phyloP scores from a whole-genome alignment of 2,797 vertebrate species.

The Rhynchonycteris naso region DNA sequence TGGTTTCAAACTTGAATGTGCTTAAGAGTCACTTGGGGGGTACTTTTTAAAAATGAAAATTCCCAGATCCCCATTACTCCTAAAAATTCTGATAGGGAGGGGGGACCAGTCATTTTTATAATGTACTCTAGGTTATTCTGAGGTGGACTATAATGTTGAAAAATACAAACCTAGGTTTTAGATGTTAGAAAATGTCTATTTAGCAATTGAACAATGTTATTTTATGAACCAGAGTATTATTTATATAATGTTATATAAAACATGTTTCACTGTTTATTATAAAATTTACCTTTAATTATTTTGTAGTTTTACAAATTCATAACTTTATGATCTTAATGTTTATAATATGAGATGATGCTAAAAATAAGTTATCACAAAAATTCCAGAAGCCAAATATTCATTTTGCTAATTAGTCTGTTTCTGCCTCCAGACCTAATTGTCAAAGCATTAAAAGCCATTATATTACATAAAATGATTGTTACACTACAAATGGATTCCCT shows the following conservation, averaged over 20 bases:
- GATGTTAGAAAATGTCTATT: slow-evolving; percentile 32
- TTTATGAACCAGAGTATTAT: slow-evolving; percentile 39
- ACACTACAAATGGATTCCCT: neutral
- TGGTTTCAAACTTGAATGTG: slow-evolving; percentile 30
- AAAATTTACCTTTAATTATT: slow-evolving; percentile 40
- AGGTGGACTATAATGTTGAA: neutral
- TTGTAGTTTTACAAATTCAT: slow-evolving; percentile 36
- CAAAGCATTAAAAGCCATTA: slow-evolving; percentile 50
- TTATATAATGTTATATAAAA: slow-evolving; percentile 40
- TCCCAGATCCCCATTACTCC: neutral
- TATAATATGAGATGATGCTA: neutral
- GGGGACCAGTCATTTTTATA: neutral
- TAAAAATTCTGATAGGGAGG: neutral
- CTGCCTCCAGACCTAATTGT: slow-evolving; percentile 8
- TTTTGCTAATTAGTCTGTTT: slow-evolving; percentile 58
- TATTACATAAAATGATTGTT: slow-evolving; percentile 8
- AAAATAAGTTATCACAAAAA: slow-evolving; percentile 8
- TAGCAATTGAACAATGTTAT: slow-evolving; percentile 35
- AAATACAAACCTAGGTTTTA: slow-evolving; percentile 31
- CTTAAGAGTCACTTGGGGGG: neutral
- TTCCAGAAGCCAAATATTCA: slow-evolving; percentile 49
- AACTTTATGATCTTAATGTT: slow-evolving; percentile 45
- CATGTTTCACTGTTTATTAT: neutral
- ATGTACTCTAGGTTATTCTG: neutral
- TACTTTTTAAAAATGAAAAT: slow-evolving; percentile 42